Base-by-base conservation (phyloP, 2,113 vertebrate species). In the Lagopus leucura region DNA sequence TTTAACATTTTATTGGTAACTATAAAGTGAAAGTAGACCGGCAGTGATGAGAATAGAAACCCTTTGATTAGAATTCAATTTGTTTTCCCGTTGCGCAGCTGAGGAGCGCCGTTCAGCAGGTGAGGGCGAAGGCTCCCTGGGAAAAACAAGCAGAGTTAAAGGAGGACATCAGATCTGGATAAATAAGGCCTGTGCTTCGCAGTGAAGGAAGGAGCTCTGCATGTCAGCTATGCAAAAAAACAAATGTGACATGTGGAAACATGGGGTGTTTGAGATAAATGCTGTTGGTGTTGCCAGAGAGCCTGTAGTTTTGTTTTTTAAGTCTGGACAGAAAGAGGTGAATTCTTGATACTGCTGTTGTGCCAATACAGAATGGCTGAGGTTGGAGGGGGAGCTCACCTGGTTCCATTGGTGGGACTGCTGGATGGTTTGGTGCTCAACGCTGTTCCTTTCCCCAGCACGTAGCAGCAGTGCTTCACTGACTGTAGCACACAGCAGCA, bases 11-110 rank as follows among this genome's bases (percentile, higher is more conserved):
- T 94, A 92, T 84, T 95, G 90, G 86, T 83, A 52, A 67, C 94
- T 89, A 20, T 75, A 79, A 91, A 96, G 81, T 19, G 7, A 12
- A 79, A 63, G 84, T 18, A n/a, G 79, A 57, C 47, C 75, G 13
- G 92, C 81, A 72, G 86, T 45, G 93, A 97, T 63, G 38, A 40
- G 92, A 95, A 95, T 70, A 66, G 93, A 84, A 97, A 92, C 60
- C 55, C 65, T 75, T 88, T 91, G 82, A 92, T 97, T 97, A 86
- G 93, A 71, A 88, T 83, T 85, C 88, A 25, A 34, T 72, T n/a
- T 64, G 55, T 52, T 87, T 76, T 61, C 52, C 74, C 66, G 82
- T 22, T 48, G 48, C 10, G 5, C 22, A 70, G 42, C 42, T 64
- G 45, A 70, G 74, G 73, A 80, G 42, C 40, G 58, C 82, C 17